Base-by-base conservation (phyloP, 2,797 vertebrate species). In the Mallotus villosus region DNA sequence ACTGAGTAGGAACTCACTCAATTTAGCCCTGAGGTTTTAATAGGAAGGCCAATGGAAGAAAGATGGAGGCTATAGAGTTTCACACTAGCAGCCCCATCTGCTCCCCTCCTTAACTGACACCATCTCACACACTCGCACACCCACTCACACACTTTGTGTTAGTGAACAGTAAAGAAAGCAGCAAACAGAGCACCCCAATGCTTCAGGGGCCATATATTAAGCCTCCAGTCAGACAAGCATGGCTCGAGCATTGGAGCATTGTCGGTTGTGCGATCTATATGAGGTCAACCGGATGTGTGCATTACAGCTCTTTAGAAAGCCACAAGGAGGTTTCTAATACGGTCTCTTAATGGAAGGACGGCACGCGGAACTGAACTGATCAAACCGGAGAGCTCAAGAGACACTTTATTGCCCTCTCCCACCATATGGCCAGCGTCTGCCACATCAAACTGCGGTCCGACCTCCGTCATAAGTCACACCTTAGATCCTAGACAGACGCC, bases 31-130 rank as follows among this genome's bases (percentile, higher is more conserved):
- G 17, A 66, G 82, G 90, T 90, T 84, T 83, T 92, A 90, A 88
- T 84, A 88, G 90, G 81, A 87, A 85, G 80, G 85, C 76, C 82
- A 86, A 84, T 78, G 75, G 77, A 78, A 78, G 80, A 76, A 78
- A 80, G 80, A 77, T 79, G 77, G 77, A 75, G 77, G 78, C 67
- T 75, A 87, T 91, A 74, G 74, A 83, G 90, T 93, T 90, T 91
- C 90, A 75, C 86, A 80, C 73, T 81, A 80, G 80, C 88, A 77
- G 81, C 85, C 81, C 86, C 90, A 92, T 93, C 90, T 92, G 91
- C 81, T 78, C 74, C 75, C 77, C 2, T 11, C 37, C 37, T 41
- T 11, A 41, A 41, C 37, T 2, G 8, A 7, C 37, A 41, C 34
- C 21, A 24, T 24, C 68, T 27, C 67, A 58, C 68, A 77, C 64